Evolutionary conservation across 2,113 vertebrate species (phyloP), one percentile per base, ranked within the genome.

Genomic region (Cynocephalus volans): DNA sequence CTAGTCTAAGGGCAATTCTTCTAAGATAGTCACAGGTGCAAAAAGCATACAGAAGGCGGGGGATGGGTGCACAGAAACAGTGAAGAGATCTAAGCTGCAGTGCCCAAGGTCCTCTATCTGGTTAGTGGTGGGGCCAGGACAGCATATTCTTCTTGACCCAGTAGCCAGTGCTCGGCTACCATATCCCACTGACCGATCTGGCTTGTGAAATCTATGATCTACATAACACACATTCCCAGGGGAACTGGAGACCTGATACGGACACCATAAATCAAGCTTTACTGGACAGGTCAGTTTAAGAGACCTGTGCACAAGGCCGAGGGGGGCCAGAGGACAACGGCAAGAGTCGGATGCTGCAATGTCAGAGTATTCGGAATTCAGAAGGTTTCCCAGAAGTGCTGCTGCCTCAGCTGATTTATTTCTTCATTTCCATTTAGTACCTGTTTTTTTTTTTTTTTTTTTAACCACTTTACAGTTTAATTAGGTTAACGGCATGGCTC

Each of bases 401-500:
- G 79, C 93, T 94, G 95, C 95, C 96, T 97, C 96, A 56, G 93
- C 93, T 97, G 95, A 96, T 97, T 96, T 96, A 98, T 97, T 96
- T 95, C 96, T 95, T 97, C 93, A 97, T 97, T 97, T 97, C 97
- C 98, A 97, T 97, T 97, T 96, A 97, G 96, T 97, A 98, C 97
- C 97, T 98, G 95, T 72, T 73, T 80, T 77, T 93, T 97, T 91
- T 96, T 97, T 91, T 96, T 96, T 96, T 98, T 97, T 95, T 95
- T 94, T 76, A 15, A 93, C 93, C 94, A 97, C 97, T 97, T 97
- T 97, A 97, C 81, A 96, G 95, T 98, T 98, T 98, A 98, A 98
- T 98, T 98, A 98, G 98, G 97, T 98, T 98, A 98, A 98, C 95
- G 97, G 96, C 88, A 92, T 96, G 92, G 98, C 92, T 97, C 94